phyloP scores from a whole-genome alignment of 2,113 vertebrate genomes.

The Marmota monax region DNA sequence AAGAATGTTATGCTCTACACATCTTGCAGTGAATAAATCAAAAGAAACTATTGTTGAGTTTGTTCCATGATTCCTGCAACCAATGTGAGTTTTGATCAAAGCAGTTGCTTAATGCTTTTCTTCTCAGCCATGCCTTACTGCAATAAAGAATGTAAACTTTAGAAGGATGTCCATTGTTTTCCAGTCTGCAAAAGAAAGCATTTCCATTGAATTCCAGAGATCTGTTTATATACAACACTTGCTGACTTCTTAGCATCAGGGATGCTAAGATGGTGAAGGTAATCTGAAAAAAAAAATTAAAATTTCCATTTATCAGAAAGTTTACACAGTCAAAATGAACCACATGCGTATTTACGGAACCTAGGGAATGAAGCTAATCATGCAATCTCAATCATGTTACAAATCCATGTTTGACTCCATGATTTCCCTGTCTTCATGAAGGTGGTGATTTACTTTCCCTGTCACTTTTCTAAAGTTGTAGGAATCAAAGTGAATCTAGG shows the following conservation, averaged over 20 bases:
- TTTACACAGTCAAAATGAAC: background rate
- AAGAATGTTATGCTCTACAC: constrained; percentile 39
- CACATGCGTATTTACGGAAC: background rate
- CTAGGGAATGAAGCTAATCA: background rate
- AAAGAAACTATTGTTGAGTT: constrained; percentile 74
- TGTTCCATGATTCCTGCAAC: constrained; percentile 59
- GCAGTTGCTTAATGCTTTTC: constrained; percentile 77
- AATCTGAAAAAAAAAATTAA: constrained; percentile 52
- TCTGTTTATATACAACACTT: constrained; percentile 60
- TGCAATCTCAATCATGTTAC: background rate
- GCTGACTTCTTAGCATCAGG: constrained; percentile 26
- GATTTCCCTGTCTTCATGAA: constrained; percentile 39
- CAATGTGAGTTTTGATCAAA: constrained; percentile 82
- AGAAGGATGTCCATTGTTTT: constrained; percentile 75
- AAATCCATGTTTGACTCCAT: background rate
- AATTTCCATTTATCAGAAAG: constrained; percentile 13
- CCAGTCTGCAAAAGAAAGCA: constrained; percentile 67
- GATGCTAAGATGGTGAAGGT: constrained; percentile 68
- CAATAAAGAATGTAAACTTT: constrained; percentile 78
- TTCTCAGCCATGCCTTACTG: constrained; percentile 64
- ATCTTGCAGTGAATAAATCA: constrained; percentile 78
- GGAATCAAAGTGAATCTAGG: background rate
- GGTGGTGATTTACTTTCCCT: background rate
- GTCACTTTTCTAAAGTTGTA: background rate
- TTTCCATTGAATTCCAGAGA: constrained; percentile 69